These are phyloP conservation scores for Amphibalanus amphitrite DNA, from an alignment of 1,140 invertebrate genomes.

Conservation along the genomic window DNA sequence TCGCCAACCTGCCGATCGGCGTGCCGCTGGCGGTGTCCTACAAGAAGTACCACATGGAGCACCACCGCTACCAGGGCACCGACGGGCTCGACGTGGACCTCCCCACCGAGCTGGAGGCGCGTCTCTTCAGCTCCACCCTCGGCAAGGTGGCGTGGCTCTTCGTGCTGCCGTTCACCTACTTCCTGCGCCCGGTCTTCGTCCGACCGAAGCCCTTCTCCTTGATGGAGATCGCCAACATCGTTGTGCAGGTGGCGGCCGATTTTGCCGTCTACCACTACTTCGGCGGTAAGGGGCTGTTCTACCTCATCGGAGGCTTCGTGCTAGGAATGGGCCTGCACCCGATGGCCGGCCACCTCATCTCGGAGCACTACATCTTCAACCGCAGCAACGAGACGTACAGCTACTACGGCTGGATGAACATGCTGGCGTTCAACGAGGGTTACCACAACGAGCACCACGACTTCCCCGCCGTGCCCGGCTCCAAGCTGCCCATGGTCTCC, in stretches of 20 bases:
- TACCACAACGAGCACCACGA: conserved; percentile 48
- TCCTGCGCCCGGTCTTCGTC: conserved; percentile 75
- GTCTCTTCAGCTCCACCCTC: conserved; percentile 76
- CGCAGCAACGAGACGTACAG: conserved; percentile 97
- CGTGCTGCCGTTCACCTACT: conserved; percentile 91
- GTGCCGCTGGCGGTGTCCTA: conserved; percentile 90
- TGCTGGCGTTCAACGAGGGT: conserved; percentile 95
- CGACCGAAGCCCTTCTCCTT: conserved; percentile 66
- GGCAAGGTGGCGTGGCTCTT: conserved; percentile 85
- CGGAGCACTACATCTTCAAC: conserved; percentile 97
- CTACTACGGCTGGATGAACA: conserved; percentile 94
- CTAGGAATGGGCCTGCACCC: conserved; percentile 94
- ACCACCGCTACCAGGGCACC: conserved; percentile 91
- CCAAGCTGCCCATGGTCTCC: conserved; percentile 58
- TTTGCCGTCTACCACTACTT: conserved; percentile 53
- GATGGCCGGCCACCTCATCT: conserved; percentile 94
- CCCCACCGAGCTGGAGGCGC: conserved; percentile 78
- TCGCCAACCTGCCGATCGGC: conserved; percentile 89
- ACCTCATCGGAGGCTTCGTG: conserved; percentile 66
- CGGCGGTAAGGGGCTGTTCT: conserved; percentile 62
- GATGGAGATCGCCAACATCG: conserved; percentile 67
- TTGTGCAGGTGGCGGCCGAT: conserved; percentile 76
- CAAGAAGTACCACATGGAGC: conserved; percentile 94
- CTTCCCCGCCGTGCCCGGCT: conserved; percentile 73
- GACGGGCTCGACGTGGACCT: conserved; percentile 88